Evolutionary conservation across 2,113 vertebrate species (phyloP), one percentile per base, ranked within the genome.

Genomic region (Cromileptes altivelis): DNA sequence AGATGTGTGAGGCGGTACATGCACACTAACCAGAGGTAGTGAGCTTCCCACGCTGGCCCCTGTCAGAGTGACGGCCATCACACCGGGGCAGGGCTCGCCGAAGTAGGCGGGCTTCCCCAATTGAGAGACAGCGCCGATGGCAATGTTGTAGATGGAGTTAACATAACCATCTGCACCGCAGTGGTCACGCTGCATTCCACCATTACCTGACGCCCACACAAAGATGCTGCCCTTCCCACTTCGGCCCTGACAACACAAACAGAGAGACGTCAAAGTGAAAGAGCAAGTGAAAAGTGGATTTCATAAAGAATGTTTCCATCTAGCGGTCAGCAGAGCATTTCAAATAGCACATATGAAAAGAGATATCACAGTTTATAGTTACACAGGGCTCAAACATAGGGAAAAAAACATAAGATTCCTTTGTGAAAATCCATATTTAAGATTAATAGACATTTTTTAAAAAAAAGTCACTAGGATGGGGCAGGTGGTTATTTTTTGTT

Each of bases 191-290:
- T 70, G 63, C 70, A 82, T 18, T 23, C 93, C 93, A 4, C 94
- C 91, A 40, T 94, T 94, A 81, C 94, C 94, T 61, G 92, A 86
- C 33, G 93, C 94, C 93, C 94, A 95, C 78, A 93, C 90, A 42
- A 91, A 95, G 80, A 95, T 82, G 77, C 79, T 94, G 81, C 88
- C 92, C 79, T 93, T 93, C 61, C 90, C 93, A 62, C 76, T 70
- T 75, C 91, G 81, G 25, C 93, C 93, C 93, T 94, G 85, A 53
- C 27, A 78, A 79, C 71, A 85, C 57, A 87, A 65, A 81, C 74
- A 90, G 30, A 82, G 19, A 15, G 19, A 80, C 11, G 53, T 55
- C 25, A 77, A 52, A 63, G 18, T 18, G 53, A 75, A 62, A 58
- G 49, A 62, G 60, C 14, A 13, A 47, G 56, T 19, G 47, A 61